Evolutionary conservation across 1,140 invertebrate species (phyloP), one percentile per base, ranked within the genome.

Genomic region (Bombus confusus): DNA sequence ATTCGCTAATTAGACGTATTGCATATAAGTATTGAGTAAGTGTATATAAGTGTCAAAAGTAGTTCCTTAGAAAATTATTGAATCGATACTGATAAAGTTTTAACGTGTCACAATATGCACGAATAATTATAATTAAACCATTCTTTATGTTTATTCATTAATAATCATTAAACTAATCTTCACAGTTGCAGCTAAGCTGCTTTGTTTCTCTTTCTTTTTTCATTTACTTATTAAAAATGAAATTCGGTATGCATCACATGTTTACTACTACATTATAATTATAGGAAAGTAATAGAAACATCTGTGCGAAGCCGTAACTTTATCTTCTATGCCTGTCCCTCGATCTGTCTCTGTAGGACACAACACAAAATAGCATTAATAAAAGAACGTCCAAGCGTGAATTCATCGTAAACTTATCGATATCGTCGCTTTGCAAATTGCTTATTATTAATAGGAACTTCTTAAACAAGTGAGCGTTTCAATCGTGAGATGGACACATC

Each of bases 321-420:
- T 94, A 95, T 95, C 94, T 95, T 94, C 94, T 94, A 94, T 92
- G 90, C 87, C 89, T 95, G 92, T 92, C 90, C 94, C 92, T 94
- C 88, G 93, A 93, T 92, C 94, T 94, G 92, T 94, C 91, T 91
- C 93, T 94, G 94, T 92, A 92, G 91, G 90, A 93, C 91, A 90
- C 74, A 92, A 93, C 76, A 93, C 79, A 92, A 92, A 93, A 88
- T 90, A 83, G 79, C 82, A 90, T 87, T 85, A 91, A 87, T 64
- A 41, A 59, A 78, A 78, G n/a, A 77, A 64, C 28, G 15, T 52
- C 64, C 47, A 22, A n/a, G n/a, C 8, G 75, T 59, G 57, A 59
- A 64, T 41, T 76, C 31, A 2, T 77, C 28, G 9, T 41, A 78
- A 80, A 62, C 57, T 80, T 80, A 80, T 80, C 82, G 47, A 69